Base-by-base conservation (phyloP, 2,797 vertebrate species). In the Sebastes iracundus region DNA sequence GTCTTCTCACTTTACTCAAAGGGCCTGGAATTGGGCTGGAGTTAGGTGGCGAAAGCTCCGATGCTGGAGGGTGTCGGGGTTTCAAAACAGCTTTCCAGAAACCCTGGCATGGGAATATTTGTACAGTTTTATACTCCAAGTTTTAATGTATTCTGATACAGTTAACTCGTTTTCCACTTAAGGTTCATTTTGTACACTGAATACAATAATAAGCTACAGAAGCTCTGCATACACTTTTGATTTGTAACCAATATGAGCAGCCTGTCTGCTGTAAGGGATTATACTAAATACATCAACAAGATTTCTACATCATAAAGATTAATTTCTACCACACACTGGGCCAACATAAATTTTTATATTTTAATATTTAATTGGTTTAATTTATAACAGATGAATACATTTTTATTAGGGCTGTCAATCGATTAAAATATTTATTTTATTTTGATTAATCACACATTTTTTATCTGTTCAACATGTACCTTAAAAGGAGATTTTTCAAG, bases 1-100 rank as follows among this genome's bases (percentile, higher is more conserved):
- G 69, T 86, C 86, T 59, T 94, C 88, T 95, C 92, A 90, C 88
- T 93, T 94, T 93, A 92, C 92, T 93, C 89, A 93, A 94, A 91
- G 85, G 67, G 42, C 52, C 70, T 65, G 72, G 68, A 87, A 87
- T 81, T 89, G 83, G 79, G 42, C 70, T 33, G 80, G 73, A 77
- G 80, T 77, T 63, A 42, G 81, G 69, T 80, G 77, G 72, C 6
- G 76, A 89, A 69, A 75, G 80, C 69, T 42, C 33, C 3, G 32
- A 67, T 38, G 75, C 82, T 84, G 69, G 61, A 76, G 72, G 85
- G 86, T 89, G 90, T 85, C 78, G n/a, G 81, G 79, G 72, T 78
- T 86, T 77, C 63, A 83, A 52, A 79, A 52, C 61, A 74, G 78
- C 42, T 32, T 67, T 79, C 20, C 35, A 59, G 32, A 80, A 66